Conservation (phyloP, 2,888 invertebrate species). For the Drosophila histrio region DNA sequence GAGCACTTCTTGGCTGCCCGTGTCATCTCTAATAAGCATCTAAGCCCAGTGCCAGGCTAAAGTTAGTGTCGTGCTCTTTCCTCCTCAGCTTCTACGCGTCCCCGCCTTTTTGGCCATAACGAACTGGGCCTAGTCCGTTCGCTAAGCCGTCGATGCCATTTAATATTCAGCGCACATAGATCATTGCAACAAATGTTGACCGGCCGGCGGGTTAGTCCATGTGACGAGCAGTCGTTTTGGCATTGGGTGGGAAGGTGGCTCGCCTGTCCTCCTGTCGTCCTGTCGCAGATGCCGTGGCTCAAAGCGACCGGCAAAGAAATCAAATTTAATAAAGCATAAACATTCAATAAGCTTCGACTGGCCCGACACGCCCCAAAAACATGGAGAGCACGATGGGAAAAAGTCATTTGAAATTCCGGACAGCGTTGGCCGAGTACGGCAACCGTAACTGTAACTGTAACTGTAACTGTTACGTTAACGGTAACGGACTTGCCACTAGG, state of each 20-base stretch:
- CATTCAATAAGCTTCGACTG: conserved; percentile 83
- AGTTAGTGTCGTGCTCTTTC: not conserved
- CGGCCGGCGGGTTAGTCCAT: conserved; percentile 21
- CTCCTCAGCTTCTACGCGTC: not conserved
- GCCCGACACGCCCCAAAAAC: conserved; percentile 28
- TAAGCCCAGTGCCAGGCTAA: not conserved
- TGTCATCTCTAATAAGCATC: not conserved
- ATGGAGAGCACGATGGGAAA: conserved; percentile 23
- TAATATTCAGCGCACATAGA: conserved; percentile 84
- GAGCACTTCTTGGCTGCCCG: too few relatives aligned
- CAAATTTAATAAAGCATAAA: conserved; percentile 84
- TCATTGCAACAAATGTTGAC: conserved; percentile 82
- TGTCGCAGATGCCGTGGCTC: conserved; percentile 34
- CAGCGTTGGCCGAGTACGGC: conserved; percentile 44
- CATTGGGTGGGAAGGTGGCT: conserved; percentile 20
- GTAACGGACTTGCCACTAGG: conserved; percentile 38
- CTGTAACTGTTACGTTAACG: conserved; percentile 33
- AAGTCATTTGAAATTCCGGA: conserved; percentile 80
- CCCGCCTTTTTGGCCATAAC: not conserved
- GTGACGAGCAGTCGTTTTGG: conserved; percentile 16
- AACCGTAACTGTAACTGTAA: conserved; percentile 36
- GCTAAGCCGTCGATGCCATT: conserved; percentile 63
- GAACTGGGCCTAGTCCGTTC: conserved; percentile 23
- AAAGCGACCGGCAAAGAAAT: conserved; percentile 70
- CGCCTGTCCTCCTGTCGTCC: conserved; percentile 7